Evolutionary conservation across 2,888 invertebrate genomes (phyloP).

Genomic region (Standfussiana lucernea): DNA sequence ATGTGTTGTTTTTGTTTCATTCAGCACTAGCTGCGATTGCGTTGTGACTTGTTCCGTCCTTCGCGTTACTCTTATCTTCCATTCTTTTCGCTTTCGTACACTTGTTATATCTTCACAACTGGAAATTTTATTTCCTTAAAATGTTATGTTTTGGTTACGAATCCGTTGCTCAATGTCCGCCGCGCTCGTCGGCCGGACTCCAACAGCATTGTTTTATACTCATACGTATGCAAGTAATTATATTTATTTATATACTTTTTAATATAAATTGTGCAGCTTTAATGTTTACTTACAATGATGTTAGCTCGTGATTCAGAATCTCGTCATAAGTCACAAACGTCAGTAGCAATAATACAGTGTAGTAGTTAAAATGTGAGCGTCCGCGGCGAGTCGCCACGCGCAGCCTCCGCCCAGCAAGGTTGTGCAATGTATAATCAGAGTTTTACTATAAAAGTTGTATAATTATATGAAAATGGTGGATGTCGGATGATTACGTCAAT

Average conservation of each 20-base stretch:
- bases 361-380: constrained; percentile 79
- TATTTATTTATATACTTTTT: constrained; percentile 90
- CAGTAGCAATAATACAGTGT: constrained; percentile 89
- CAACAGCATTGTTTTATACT: constrained; percentile 85
- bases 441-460: constrained; percentile 72
- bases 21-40: constrained; percentile 75
- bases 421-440: constrained; percentile 84
- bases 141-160: constrained; percentile 78
- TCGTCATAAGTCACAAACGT: constrained; percentile 91
- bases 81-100: constrained; percentile 78
- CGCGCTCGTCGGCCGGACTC: constrained; percentile 79
- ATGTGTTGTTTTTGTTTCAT: constrained; percentile 81
- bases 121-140: constrained; percentile 78
- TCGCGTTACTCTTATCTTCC: constrained; percentile 76
- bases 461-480: constrained; percentile 65
- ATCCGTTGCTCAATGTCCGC: constrained; percentile 88
- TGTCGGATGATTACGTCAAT: constrained; percentile 61
- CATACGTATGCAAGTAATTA: constrained; percentile 83
- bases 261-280: constrained; percentile 90
- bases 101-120: constrained; percentile 87
- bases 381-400: constrained; percentile 74
- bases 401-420: constrained; percentile 69
- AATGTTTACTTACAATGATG: constrained; percentile 90
- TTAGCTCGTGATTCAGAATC: constrained; percentile 91
- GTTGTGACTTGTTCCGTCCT: constrained; percentile 75